Conservation (phyloP, 1,140 invertebrate genomes). For the Drosophila lini region DNA sequence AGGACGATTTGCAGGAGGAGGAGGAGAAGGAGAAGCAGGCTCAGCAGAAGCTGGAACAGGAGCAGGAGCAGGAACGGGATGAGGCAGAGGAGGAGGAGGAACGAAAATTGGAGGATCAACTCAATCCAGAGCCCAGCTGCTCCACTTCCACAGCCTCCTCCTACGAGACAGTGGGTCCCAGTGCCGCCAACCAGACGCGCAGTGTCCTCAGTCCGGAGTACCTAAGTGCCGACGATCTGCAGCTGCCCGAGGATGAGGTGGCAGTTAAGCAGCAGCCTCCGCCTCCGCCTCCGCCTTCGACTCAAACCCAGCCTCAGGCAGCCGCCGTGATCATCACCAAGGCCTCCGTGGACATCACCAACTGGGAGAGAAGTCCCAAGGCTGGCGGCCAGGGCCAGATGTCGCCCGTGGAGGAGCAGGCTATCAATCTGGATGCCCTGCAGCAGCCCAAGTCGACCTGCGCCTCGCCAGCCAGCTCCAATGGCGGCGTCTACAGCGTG, state of each 20-base stretch:
- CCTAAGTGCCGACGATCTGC: slow-evolving; percentile 77
- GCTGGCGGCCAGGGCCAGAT: slow-evolving; percentile 62
- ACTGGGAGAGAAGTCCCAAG: slow-evolving; percentile 81
- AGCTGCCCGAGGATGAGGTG: slow-evolving; percentile 62
- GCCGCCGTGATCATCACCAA: slow-evolving; percentile 88
- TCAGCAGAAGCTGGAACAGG: background rate
- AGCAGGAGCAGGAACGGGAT: slow-evolving; percentile 1
- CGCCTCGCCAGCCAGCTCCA: slow-evolving; percentile 92
- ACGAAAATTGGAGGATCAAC: slow-evolving; percentile 1
- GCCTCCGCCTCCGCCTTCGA: background rate
- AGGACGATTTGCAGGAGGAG: slow-evolving; percentile 26
- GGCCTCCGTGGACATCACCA: slow-evolving; percentile 87
- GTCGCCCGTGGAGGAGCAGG: slow-evolving; percentile 68
- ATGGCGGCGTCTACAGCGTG: slow-evolving; percentile 94
- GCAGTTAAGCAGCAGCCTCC: slow-evolving; percentile 5
- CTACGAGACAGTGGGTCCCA: slow-evolving; percentile 78
- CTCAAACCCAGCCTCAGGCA: slow-evolving; percentile 22
- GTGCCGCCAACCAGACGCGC: slow-evolving; percentile 37
- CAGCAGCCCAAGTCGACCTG: slow-evolving; percentile 86
- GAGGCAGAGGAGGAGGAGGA: slow-evolving; percentile 12
- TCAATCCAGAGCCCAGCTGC: slow-evolving; percentile 57
- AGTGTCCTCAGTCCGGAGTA: slow-evolving; percentile 77
- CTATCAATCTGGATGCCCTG: slow-evolving; percentile 76
- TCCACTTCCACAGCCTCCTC: slow-evolving; percentile 80
- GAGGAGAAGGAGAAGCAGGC: slow-evolving; percentile 5